phyloP scores from a whole-genome alignment of 2,888 invertebrate genomes.

The Mythimna ferrago region DNA sequence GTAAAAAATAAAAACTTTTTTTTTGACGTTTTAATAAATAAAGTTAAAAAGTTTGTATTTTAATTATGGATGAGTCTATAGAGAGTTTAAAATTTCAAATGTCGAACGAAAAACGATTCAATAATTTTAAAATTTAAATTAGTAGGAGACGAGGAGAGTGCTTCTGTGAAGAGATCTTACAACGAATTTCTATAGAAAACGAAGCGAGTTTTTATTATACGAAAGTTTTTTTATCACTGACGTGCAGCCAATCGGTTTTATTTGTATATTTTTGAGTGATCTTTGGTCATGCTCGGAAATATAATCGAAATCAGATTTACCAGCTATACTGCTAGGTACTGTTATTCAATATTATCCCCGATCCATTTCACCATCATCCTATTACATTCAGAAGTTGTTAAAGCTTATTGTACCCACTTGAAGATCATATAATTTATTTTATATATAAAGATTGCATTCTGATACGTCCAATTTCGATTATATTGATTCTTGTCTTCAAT shows the following conservation, averaged over 20 bases:
- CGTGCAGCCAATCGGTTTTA: not conserved
- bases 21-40: too few species aligned
- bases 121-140: too few species aligned
- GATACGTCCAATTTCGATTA: conserved; percentile 20
- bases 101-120: too few species aligned
- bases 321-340: too few species aligned
- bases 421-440: conserved; percentile 34
- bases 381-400: not conserved
- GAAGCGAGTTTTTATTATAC: not conserved
- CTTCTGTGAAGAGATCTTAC: too few species aligned
- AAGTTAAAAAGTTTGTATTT: too few species aligned
- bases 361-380: not conserved
- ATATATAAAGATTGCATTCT: conserved; percentile 6
- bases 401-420: not conserved
- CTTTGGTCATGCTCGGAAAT: not conserved
- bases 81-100: too few species aligned
- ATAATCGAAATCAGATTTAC: not conserved
- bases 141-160: too few species aligned
- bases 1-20: too few species aligned
- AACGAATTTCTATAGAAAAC: too few species aligned
- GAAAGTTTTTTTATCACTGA: not conserved
- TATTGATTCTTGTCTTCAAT: conserved; percentile 42
- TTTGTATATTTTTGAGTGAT: not conserved
- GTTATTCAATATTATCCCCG: not conserved
- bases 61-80: too few species aligned